A percentile compares a stretch with the other conserved stretches of the same genome.
phyloP scores from a whole-genome alignment of 2,113 vertebrate species.

The Corydoras maculifer region DNA sequence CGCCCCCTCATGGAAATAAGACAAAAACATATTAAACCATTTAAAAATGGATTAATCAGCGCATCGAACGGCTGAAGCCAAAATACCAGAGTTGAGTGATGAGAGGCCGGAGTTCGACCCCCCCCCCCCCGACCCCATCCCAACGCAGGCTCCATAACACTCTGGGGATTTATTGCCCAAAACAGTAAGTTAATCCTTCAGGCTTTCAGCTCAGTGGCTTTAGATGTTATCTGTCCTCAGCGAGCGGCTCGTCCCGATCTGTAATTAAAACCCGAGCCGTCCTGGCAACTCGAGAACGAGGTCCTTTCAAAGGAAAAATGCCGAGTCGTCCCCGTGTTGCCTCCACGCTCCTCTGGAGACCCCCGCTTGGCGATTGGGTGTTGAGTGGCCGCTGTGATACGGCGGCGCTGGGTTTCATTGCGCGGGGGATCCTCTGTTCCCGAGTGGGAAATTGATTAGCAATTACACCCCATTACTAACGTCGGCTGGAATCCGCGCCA shows the following conservation, averaged over 20 bases:
- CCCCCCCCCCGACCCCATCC: slow-evolving; percentile 3
- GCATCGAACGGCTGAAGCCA: too few relatives aligned
- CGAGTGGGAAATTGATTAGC: not conserved
- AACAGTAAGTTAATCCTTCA: slow-evolving; percentile 41
- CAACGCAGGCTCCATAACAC: slow-evolving; percentile 27
- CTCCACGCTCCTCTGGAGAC: not conserved
- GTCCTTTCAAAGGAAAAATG: slow-evolving; percentile 28
- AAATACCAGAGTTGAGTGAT: not conserved
- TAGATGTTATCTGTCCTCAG: slow-evolving; percentile 47
- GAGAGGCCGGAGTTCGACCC: slow-evolving; percentile 19
- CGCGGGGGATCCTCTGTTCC: not conserved
- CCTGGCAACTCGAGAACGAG: slow-evolving; percentile 38
- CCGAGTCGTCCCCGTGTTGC: slow-evolving; percentile 10
- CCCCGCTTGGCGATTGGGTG: not conserved
- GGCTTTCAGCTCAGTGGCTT: slow-evolving; percentile 43
- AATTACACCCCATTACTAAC: not conserved
- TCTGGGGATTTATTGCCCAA: slow-evolving; percentile 38
- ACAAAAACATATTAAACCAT: too few relatives aligned
- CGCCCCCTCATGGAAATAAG: too few relatives aligned
- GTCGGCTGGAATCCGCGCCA: not conserved
- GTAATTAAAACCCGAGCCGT: slow-evolving; percentile 42
- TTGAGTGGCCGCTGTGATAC: not conserved
- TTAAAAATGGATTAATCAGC: too few relatives aligned
- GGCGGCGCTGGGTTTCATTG: too few relatives aligned
- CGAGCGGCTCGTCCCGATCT: slow-evolving; percentile 34